These are phyloP conservation scores for Nebria ingens DNA, from an alignment of 1,140 invertebrate species.

Conservation along the genomic window DNA sequence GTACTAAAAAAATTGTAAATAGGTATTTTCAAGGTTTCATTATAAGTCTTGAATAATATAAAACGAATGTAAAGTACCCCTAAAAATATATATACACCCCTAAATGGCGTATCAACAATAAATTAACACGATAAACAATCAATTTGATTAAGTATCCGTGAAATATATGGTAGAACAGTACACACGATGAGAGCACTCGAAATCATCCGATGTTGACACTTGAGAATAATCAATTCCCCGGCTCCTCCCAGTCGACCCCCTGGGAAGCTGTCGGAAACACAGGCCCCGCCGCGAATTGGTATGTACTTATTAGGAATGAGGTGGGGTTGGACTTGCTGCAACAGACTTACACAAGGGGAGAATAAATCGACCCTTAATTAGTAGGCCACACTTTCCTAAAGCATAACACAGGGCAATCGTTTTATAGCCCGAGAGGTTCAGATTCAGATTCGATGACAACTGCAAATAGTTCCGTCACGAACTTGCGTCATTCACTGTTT, in stretches of 20 bases:
- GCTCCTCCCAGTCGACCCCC: not conserved
- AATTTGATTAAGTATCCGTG: not conserved
- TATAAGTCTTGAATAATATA: no score
- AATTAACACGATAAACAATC: not conserved
- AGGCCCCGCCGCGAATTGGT: no score
- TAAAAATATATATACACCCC: no score
- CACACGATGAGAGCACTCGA: no score
- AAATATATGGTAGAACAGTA: not conserved
- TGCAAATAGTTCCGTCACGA: not conserved
- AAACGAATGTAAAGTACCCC: no score
- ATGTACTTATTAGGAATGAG: no score
- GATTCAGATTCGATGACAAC: not conserved
- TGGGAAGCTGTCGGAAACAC: not conserved
- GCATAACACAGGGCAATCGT: not conserved
- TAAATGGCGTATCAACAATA: not conserved
- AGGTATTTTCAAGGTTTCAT: no score
- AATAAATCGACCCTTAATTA: not conserved
- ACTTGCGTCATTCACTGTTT: not conserved
- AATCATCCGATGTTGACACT: not conserved
- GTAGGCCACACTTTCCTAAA: conserved; percentile 7
- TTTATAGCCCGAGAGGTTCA: no score
- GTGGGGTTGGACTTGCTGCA: not conserved
- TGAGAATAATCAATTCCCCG: not conserved
- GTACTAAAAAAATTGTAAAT: no score
- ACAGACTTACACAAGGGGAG: not conserved